phyloP scores from a whole-genome alignment of 2,113 vertebrate genomes.

The Aspiorhynchus laticeps region DNA sequence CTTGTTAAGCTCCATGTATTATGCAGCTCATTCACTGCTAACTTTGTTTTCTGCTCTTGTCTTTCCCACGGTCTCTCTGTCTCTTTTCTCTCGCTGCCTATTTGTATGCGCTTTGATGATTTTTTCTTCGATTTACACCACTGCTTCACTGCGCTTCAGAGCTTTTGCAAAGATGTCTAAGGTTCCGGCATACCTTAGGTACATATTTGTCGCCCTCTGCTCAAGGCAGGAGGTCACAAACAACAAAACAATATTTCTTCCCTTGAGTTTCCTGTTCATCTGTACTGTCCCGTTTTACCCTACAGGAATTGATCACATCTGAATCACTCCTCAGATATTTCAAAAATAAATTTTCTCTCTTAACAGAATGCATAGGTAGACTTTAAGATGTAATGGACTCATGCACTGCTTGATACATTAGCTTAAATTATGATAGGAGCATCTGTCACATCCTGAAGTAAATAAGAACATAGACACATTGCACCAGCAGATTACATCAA shows the following conservation, averaged over 20 bases:
- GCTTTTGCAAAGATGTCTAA: conserved; percentile 61
- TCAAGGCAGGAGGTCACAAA: conserved; percentile 27
- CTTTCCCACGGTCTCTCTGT: conserved; percentile 5
- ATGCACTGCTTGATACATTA: not conserved
- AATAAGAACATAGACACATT: not conserved
- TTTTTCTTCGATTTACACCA: conserved; percentile 21
- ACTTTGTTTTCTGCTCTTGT: conserved; percentile 10
- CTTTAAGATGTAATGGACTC: not conserved
- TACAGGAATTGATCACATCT: conserved; percentile 25
- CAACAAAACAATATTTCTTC: not conserved
- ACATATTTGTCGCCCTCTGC: conserved; percentile 39
- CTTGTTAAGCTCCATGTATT: conserved; percentile 1
- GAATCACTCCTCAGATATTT: conserved; percentile 16
- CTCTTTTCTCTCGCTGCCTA: not conserved
- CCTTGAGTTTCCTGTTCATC: conserved; percentile 20
- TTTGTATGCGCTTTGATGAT: conserved; percentile 2
- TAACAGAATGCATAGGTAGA: not conserved
- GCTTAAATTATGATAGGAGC: not conserved
- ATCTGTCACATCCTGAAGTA: not conserved
- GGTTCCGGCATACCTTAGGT: conserved; percentile 60
- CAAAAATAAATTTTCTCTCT: not conserved
- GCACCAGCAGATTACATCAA: not conserved
- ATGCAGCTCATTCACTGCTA: not conserved
- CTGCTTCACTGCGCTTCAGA: conserved; percentile 50
- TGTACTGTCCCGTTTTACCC: not conserved